Conservation (phyloP, 2,888 invertebrate species). For the Anticlea derivata region DNA sequence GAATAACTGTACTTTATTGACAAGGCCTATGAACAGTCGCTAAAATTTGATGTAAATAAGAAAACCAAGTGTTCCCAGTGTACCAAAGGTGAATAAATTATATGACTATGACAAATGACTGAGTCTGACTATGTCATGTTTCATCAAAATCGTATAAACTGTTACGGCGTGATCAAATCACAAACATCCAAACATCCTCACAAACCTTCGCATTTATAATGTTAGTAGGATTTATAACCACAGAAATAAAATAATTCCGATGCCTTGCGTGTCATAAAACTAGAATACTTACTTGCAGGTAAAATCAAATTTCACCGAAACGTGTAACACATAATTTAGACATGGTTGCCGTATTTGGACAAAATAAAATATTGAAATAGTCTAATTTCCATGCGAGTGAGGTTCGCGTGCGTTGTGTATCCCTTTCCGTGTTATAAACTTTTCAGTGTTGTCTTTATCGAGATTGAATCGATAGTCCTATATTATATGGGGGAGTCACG, state of each 20-base stretch:
- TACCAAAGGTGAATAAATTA: too few relatives aligned
- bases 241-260: conserved; percentile 6
- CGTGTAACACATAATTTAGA: conserved; percentile 44
- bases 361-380: conserved; percentile 46
- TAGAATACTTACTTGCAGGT: conserved; percentile 31
- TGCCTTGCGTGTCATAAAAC: conserved; percentile 12
- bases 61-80: too few relatives aligned
- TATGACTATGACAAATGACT: too few relatives aligned
- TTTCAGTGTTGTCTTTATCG: conserved; percentile 68
- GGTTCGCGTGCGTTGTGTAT: conserved; percentile 67
- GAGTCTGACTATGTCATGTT: too few relatives aligned
- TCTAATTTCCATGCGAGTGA: conserved; percentile 64
- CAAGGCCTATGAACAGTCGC: too few relatives aligned
- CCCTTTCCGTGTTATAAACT: conserved; percentile 75
- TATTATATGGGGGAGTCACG: conserved; percentile 66
- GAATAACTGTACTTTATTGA: too few relatives aligned
- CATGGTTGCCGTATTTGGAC: conserved; percentile 46
- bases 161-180: too few relatives aligned
- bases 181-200: too few relatives aligned
- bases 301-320: conserved; percentile 41
- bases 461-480: conserved; percentile 70
- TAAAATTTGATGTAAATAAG: too few relatives aligned
- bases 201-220: too few relatives aligned
- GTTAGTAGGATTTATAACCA: too few relatives aligned
- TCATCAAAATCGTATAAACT: too few relatives aligned